Conservation (phyloP, 1,140 invertebrate species). For the Eurosta solidaginis region DNA sequence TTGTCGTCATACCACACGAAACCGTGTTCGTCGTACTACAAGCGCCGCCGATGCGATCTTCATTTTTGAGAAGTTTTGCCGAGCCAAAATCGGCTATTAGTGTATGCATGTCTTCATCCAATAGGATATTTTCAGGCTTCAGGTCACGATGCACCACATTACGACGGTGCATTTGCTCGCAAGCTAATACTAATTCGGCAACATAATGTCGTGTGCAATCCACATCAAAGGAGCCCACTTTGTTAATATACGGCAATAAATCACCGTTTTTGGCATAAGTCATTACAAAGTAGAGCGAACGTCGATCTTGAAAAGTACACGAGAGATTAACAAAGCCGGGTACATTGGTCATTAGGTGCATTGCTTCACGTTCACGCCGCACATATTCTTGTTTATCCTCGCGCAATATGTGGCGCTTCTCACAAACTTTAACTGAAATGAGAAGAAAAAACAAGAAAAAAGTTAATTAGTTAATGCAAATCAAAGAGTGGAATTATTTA, state of each 20-base stretch:
- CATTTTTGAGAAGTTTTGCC: conserved; percentile 76
- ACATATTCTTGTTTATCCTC: conserved; percentile 94
- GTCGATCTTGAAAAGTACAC: conserved; percentile 94
- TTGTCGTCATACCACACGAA: neutral
- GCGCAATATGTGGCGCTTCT: conserved; percentile 88
- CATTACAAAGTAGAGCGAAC: conserved; percentile 94
- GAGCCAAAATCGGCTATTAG: conserved; percentile 98
- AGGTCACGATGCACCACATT: conserved; percentile 93
- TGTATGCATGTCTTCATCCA: conserved; percentile 95
- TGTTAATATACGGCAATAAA: conserved; percentile 87
- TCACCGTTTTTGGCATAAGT: conserved; percentile 95
- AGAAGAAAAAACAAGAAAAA: conserved; percentile 41
- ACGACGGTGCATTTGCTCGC: conserved; percentile 90
- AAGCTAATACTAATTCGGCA: conserved; percentile 87
- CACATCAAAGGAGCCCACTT: conserved; percentile 87
- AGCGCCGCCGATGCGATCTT: conserved; percentile 51
- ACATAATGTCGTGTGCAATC: conserved; percentile 91
- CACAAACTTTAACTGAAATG: conserved; percentile 91
- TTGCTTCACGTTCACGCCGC: conserved; percentile 66
- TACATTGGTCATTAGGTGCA: conserved; percentile 59
- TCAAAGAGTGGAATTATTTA: no score
- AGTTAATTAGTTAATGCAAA: neutral
- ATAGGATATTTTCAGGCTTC: conserved; percentile 87
- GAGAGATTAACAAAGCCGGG: conserved; percentile 92
- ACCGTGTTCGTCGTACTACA: neutral